Percentiles rank a stretch among this genome's conserved stretches.
Conservation (phyloP, 2,113 vertebrate species). For the Monopterus albus region DNA sequence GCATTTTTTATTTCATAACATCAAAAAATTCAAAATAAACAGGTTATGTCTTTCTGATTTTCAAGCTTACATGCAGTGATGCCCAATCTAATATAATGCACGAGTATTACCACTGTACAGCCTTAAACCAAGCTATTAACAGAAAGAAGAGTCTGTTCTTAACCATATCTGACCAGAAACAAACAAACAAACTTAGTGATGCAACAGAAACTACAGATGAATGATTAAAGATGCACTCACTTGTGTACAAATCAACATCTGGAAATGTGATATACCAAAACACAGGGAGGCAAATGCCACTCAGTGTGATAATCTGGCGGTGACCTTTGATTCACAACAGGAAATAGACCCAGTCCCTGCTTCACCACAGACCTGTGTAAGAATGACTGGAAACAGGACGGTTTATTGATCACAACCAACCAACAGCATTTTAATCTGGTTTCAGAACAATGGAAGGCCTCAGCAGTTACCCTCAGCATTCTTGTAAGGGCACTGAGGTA, state of each 20-base stretch:
- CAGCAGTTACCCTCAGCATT: slow-evolving; percentile 22
- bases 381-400: background rate
- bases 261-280: background rate
- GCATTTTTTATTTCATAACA: no score
- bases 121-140: background rate
- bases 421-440: slow-evolving; percentile 18
- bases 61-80: no score
- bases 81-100: no score
- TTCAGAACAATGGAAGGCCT: background rate
- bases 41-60: no score
- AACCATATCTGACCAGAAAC: background rate
- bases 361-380: background rate
- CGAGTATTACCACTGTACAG: no score
- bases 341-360: background rate
- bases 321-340: slow-evolving; percentile 7
- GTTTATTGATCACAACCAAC: slow-evolving; percentile 11
- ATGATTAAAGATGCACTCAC: no score
- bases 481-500: slow-evolving; percentile 6
- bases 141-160: background rate
- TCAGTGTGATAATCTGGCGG: background rate
- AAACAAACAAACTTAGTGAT: no score
- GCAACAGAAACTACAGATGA: no score
- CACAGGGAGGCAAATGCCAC: background rate
- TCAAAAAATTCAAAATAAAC: no score
- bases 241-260: slow-evolving; percentile 5